phyloP scores from a whole-genome alignment of 2,888 invertebrate genomes.

The Sussaba pulchella region DNA sequence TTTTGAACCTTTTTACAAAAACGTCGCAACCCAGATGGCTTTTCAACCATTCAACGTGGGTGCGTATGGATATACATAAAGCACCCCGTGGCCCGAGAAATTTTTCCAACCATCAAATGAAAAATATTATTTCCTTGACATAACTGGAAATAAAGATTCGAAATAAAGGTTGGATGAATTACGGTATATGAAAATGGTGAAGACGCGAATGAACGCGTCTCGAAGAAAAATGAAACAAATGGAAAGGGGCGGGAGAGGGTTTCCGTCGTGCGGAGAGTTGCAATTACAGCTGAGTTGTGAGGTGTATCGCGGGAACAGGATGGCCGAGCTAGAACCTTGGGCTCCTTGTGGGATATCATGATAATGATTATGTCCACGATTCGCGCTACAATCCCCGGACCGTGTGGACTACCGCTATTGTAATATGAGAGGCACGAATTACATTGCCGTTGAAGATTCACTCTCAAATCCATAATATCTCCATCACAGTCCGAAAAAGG shows the following conservation, averaged over 20 bases:
- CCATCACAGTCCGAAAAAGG: constrained; percentile 34
- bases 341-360: constrained; percentile 83
- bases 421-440: constrained; percentile 80
- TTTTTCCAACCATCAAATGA: too few species aligned
- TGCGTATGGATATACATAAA: too few species aligned
- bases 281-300: constrained; percentile 66
- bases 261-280: constrained; percentile 63
- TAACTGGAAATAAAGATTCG: too few species aligned
- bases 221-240: constrained; percentile 14
- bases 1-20: too few species aligned
- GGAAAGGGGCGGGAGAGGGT: constrained; percentile 32
- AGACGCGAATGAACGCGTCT: constrained; percentile 51
- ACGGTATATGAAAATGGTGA: not conserved
- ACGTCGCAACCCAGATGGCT: too few species aligned
- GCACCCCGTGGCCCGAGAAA: too few species aligned
- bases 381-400: constrained; percentile 77
- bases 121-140: too few species aligned
- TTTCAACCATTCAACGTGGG: too few species aligned
- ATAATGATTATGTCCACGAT: constrained; percentile 75
- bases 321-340: constrained; percentile 78
- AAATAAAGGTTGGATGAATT: too few species aligned
- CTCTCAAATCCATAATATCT: constrained; percentile 39
- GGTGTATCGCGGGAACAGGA: constrained; percentile 65
- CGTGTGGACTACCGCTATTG: constrained; percentile 68
- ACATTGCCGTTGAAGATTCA: constrained; percentile 74